Evolutionary conservation across 64 coral and sea anemone species (phyloP).

Genomic region (Porites lutea): DNA sequence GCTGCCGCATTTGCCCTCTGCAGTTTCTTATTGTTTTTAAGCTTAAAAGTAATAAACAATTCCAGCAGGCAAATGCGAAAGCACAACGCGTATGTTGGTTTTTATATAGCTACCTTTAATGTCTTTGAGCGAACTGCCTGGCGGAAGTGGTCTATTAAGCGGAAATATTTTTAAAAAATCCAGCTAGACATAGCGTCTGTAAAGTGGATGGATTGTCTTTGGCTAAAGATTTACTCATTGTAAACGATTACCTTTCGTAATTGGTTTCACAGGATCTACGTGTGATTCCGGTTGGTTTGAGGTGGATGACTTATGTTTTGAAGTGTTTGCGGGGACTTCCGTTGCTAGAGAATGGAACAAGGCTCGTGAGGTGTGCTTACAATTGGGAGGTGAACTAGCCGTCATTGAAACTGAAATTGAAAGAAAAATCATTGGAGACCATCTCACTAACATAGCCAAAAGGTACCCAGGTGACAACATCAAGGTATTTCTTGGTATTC

Average conservation of each 20-base stretch:
- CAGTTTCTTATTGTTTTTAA: no score
- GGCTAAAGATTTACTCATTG: no score
- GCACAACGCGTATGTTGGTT: no score
- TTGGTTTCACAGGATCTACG: not conserved
- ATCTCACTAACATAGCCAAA: not conserved
- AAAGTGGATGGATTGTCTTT: no score
- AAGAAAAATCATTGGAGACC: not conserved
- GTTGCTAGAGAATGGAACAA: not conserved
- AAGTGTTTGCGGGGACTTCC: not conserved
- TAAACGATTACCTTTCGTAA: not conserved
- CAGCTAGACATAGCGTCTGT: no score
- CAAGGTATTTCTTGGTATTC: conserved; percentile 38
- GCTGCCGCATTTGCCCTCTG: no score
- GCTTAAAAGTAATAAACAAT: no score
- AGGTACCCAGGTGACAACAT: not conserved
- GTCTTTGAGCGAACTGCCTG: no score
- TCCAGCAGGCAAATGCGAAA: no score
- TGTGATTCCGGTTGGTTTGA: conserved; percentile 40
- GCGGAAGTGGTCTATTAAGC: no score
- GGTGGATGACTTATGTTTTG: conserved; percentile 1
- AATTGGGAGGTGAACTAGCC: conserved; percentile 4
- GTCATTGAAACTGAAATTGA: conserved; percentile 30
- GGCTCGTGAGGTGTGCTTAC: not conserved
- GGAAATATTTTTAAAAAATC: no score
- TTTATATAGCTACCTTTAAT: no score